These are phyloP conservation scores for Drosophila affinis DNA, from an alignment of 2,888 invertebrate genomes.

Conservation along the genomic window DNA sequence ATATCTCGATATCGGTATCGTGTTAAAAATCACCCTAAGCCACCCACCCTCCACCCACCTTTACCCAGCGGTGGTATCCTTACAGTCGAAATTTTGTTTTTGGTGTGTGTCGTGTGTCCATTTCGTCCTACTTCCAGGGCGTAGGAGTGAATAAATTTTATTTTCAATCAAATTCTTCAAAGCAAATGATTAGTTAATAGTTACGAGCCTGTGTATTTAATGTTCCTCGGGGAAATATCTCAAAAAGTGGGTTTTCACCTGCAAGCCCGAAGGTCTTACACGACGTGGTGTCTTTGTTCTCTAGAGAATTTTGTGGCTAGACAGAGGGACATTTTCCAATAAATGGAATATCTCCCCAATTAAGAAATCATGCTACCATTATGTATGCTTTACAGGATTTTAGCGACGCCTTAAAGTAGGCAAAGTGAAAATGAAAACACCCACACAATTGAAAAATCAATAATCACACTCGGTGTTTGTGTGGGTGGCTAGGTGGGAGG, in stretches of 20 bases:
- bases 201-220: neutral
- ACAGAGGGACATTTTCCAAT: neutral
- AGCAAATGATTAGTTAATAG: neutral
- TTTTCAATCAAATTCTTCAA: neutral
- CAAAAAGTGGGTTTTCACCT: neutral
- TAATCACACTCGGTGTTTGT: slow-evolving; percentile 38
- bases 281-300: neutral
- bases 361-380: neutral
- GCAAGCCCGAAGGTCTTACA: neutral
- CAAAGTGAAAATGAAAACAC: slow-evolving; percentile 41
- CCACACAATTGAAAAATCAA: slow-evolving; percentile 67
- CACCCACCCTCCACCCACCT: slow-evolving; percentile 13
- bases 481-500: slow-evolving; percentile 1
- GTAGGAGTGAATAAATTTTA: slow-evolving; percentile 45
- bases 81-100: slow-evolving; percentile 62
- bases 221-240: neutral
- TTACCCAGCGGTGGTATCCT: slow-evolving; percentile 55
- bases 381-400: slow-evolving; percentile 11
- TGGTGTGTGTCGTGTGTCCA: slow-evolving; percentile 39
- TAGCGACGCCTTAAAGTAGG: slow-evolving; percentile 60
- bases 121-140: slow-evolving; percentile 49
- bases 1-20: slow-evolving; percentile 5
- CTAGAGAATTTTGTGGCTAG: neutral
- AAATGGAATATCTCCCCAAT: neutral
- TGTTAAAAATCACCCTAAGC: slow-evolving; percentile 4